These are phyloP conservation scores for Plagodis dolabraria DNA, from an alignment of 2,888 invertebrate species.

Conservation along the genomic window DNA sequence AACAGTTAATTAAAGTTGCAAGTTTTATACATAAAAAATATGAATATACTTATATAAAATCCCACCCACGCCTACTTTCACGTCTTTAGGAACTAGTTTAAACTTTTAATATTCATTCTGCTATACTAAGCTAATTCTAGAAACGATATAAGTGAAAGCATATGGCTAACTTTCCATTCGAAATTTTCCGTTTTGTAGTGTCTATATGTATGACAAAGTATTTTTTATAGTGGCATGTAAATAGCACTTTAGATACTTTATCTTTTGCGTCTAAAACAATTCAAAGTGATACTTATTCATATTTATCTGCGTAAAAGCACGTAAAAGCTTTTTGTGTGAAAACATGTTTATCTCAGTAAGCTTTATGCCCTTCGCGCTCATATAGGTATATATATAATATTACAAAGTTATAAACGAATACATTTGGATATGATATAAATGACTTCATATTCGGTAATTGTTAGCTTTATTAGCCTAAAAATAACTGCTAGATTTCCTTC, in stretches of 20 bases:
- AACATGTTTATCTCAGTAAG: slow-evolving; percentile 35
- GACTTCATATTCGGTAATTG: no score
- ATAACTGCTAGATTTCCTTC: no score
- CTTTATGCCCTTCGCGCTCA: slow-evolving; percentile 9
- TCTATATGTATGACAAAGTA: not conserved
- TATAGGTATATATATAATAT: no score
- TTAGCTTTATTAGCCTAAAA: no score
- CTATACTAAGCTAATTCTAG: slow-evolving; percentile 2
- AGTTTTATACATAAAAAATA: no score
- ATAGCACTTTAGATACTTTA: slow-evolving; percentile 38
- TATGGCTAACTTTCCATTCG: not conserved
- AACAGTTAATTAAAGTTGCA: no score
- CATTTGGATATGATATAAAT: no score
- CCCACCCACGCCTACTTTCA: not conserved
- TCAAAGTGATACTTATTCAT: slow-evolving; percentile 30
- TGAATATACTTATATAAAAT: no score
- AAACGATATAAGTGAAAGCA: slow-evolving; percentile 6
- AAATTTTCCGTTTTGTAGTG: slow-evolving; percentile 1
- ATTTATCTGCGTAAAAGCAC: slow-evolving; percentile 40
- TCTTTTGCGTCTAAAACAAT: slow-evolving; percentile 28
- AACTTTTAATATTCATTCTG: slow-evolving; percentile 2
- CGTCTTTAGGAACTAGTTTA: not conserved
- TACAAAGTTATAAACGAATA: no score
- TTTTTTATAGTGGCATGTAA: slow-evolving; percentile 15
- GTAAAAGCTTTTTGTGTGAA: slow-evolving; percentile 42